Evolutionary conservation across 2,113 vertebrate genomes (phyloP).

Genomic region (Malurus elegans): DNA sequence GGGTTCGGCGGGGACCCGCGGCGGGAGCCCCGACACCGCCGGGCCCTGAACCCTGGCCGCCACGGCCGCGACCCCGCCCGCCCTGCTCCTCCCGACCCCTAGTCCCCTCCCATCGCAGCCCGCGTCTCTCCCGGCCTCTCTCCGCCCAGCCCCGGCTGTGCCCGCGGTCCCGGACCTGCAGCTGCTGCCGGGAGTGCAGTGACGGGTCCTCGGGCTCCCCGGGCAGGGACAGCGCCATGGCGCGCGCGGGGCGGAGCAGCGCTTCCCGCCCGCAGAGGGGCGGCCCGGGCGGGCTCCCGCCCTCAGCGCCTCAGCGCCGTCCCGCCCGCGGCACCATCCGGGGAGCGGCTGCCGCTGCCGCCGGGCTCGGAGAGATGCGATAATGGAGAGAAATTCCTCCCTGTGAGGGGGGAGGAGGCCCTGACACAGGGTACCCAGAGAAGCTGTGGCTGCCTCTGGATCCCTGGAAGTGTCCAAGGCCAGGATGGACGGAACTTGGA

Average conservation of each 20-base stretch:
- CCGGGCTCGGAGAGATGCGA: rapidly evolving
- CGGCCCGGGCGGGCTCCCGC: neutral
- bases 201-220: neutral
- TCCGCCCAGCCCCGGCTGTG: neutral
- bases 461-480: neutral
- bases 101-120: neutral
- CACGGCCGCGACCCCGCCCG: neutral
- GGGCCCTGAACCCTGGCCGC: neutral
- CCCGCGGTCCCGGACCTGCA: neutral
- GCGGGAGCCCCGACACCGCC: neutral
- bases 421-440: neutral
- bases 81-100: neutral
- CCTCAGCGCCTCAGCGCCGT: neutral
- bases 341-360: rapidly evolving
- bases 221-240: neutral
- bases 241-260: neutral
- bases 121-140: neutral
- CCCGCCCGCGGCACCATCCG: neutral
- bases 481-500: neutral
- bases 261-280: neutral
- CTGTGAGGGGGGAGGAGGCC: rapidly evolving
- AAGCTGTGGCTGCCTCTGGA: neutral
- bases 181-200: neutral
- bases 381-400: rapidly evolving
- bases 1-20: neutral